These are phyloP conservation scores for Habrosyne pyritoides DNA, from an alignment of 2,888 invertebrate species.

Conservation along the genomic window DNA sequence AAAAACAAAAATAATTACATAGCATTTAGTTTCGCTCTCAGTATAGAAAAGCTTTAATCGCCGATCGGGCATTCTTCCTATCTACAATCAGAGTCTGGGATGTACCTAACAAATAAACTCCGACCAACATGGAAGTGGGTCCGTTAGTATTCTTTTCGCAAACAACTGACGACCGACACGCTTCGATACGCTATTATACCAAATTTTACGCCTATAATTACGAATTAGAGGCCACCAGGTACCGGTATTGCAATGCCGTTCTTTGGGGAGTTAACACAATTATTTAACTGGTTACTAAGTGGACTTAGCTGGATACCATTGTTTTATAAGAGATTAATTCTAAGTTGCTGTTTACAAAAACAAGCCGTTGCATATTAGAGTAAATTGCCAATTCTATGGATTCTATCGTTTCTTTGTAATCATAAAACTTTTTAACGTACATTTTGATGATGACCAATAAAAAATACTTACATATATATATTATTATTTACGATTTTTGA, in stretches of 20 bases:
- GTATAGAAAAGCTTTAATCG: not conserved
- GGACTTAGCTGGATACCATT: too few species aligned
- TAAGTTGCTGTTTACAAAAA: too few species aligned
- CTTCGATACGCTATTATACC: conserved; percentile 57
- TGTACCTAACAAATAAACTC: conserved; percentile 33
- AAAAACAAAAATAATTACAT: not conserved
- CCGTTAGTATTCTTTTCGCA: conserved; percentile 75
- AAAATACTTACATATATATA: too few species aligned
- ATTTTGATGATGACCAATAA: too few species aligned
- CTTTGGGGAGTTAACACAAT: conserved; percentile 42
- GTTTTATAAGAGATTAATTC: too few species aligned
- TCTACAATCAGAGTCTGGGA: conserved; percentile 38
- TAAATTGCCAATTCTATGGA: too few species aligned
- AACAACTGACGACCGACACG: conserved; percentile 53
- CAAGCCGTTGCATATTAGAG: too few species aligned
- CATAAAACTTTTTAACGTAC: too few species aligned
- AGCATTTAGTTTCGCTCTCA: not conserved
- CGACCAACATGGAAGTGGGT: conserved; percentile 54
- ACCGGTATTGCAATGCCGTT: conserved; percentile 39
- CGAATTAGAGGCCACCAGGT: conserved; percentile 58
- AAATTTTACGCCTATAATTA: conserved; percentile 70
- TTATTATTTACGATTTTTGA: too few species aligned
- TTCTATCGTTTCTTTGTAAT: too few species aligned
- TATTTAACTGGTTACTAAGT: conserved; percentile 31
- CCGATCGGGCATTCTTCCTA: conserved; percentile 47